Evolutionary conservation across 2,797 vertebrate species (phyloP).

Genomic region (Natrix natrix): DNA sequence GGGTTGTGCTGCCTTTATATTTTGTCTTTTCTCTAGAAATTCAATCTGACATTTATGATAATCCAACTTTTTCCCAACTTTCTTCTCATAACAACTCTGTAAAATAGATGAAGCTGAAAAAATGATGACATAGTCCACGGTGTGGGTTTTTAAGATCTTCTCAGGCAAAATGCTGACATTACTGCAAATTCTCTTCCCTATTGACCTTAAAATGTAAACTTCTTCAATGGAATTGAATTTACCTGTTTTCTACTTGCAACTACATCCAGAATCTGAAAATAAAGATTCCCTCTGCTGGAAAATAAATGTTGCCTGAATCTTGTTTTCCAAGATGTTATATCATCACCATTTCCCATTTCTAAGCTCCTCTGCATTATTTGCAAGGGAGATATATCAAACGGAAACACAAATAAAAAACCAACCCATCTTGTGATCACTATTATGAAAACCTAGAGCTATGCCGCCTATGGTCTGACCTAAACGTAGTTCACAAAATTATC

Average conservation of each 20-base stretch:
- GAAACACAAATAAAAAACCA: not conserved
- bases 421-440: not conserved
- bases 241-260: not conserved
- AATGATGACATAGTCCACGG: not conserved
- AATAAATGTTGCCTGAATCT: not conserved
- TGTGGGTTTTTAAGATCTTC: not conserved
- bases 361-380: not conserved
- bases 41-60: not conserved
- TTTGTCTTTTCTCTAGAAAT: not conserved
- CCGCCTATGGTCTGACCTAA: too few relatives aligned
- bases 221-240: not conserved
- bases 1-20: not conserved
- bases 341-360: not conserved
- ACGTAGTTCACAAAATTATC: too few relatives aligned
- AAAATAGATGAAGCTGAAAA: not conserved
- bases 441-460: not conserved
- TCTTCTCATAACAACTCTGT: not conserved
- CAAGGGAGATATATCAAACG: constrained; percentile 16
- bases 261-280: not conserved
- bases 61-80: not conserved
- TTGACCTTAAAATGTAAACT: not conserved
- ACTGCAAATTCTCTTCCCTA: not conserved
- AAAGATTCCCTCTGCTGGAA: not conserved
- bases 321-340: not conserved
- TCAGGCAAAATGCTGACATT: not conserved